A percentile compares a stretch with the other conserved stretches of the same genome.
phyloP scores from a whole-genome alignment of 2,888 invertebrate species.

The Carabus problematicus region DNA sequence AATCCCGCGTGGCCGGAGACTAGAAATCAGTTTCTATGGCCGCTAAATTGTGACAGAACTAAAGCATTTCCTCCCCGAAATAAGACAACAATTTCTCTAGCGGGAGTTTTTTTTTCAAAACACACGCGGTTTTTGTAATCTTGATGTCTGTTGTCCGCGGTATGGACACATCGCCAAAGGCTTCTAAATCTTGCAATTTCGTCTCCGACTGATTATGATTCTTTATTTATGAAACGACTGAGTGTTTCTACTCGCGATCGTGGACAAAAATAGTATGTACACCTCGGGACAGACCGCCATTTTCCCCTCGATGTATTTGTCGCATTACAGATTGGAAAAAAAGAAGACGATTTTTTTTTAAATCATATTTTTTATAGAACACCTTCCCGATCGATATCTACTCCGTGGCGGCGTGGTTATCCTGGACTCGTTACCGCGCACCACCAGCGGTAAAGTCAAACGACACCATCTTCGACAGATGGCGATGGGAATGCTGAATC shows the following conservation, averaged over 20 bases:
- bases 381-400: constrained; percentile 17
- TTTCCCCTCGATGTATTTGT: neutral
- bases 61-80: too few relatives aligned
- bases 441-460: constrained; percentile 24
- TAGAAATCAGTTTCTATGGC: neutral
- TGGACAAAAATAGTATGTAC: too few relatives aligned
- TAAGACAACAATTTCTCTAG: too few relatives aligned
- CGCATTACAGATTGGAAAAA: neutral
- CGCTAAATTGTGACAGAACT: too few relatives aligned
- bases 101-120: too few relatives aligned
- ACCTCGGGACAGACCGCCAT: too few relatives aligned
- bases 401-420: constrained; percentile 24
- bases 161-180: neutral
- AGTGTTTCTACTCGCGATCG: too few relatives aligned
- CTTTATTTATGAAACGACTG: too few relatives aligned
- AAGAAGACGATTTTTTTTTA: neutral
- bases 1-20: too few relatives aligned
- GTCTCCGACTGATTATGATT: too few relatives aligned
- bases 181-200: too few relatives aligned
- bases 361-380: constrained; percentile 7
- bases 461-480: constrained; percentile 10
- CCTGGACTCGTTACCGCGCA: constrained; percentile 17
- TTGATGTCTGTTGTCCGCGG: neutral
- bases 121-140: too few relatives aligned
- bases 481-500: constrained; percentile 1